A percentile compares a stretch with the other conserved stretches of the same genome.
phyloP scores from a whole-genome alignment of 2,888 invertebrate species.

The Chrysodeixis includens region DNA sequence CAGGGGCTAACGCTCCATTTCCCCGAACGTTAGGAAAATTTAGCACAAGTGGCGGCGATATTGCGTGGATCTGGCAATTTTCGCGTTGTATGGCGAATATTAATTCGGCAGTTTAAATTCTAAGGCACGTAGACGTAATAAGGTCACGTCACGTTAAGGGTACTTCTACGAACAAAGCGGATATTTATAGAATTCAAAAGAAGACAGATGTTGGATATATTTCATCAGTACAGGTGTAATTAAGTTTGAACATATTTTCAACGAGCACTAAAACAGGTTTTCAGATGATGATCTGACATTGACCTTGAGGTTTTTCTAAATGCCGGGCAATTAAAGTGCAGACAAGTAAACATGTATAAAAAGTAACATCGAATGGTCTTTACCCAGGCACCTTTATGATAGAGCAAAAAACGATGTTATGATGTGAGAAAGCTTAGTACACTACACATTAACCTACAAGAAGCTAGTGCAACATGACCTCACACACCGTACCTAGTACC shows the following conservation, averaged over 20 bases:
- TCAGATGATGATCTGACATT: neutral
- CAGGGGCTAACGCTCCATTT: constrained; percentile 27
- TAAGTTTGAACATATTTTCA: neutral
- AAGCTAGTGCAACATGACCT: neutral
- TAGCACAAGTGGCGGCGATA: constrained; percentile 33
- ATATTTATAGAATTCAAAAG: constrained; percentile 14
- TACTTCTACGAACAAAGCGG: constrained; percentile 27
- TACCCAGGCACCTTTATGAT: constrained; percentile 1
- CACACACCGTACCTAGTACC: too few relatives aligned
- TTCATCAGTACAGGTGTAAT: neutral
- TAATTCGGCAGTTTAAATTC: constrained; percentile 53
- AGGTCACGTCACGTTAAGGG: constrained; percentile 21
- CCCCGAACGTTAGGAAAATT: constrained; percentile 32
- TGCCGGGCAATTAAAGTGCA: neutral
- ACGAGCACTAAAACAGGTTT: neutral
- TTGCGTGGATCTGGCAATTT: constrained; percentile 45
- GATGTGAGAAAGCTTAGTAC: neutral
- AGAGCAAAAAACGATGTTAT: neutral
- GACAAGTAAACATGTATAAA: neutral
- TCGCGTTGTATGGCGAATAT: constrained; percentile 29
- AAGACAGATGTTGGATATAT: neutral
- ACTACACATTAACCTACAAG: neutral
- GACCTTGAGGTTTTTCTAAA: neutral
- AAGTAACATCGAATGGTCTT: neutral
- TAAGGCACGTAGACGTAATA: constrained; percentile 39